Percentiles rank a stretch among this genome's conserved stretches.
Conservation (phyloP, 2,113 vertebrate species). For the Regulus satrapa region DNA sequence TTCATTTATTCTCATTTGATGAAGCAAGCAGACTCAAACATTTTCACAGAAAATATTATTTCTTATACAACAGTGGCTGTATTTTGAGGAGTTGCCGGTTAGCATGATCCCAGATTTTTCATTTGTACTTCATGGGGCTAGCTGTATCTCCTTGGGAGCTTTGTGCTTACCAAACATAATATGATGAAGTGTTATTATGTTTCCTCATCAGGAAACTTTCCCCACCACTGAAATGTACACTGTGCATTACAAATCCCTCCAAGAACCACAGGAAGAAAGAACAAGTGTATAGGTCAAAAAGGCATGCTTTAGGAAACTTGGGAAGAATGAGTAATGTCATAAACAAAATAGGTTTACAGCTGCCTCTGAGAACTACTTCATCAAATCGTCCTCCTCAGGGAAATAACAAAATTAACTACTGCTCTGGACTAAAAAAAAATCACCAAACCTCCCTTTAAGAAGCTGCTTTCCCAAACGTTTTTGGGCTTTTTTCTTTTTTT, state of each 20-base stretch:
- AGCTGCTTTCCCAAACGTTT: neutral
- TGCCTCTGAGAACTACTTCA: conserved; percentile 42
- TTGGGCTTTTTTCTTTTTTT: neutral
- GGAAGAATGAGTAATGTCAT: conserved; percentile 52
- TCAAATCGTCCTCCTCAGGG: conserved; percentile 4
- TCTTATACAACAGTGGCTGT: neutral
- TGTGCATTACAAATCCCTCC: conserved; percentile 10
- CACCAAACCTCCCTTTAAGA: neutral
- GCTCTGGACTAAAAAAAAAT: conserved; percentile 17
- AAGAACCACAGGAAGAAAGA: conserved; percentile 1
- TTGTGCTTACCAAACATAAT: neutral
- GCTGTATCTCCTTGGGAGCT: neutral
- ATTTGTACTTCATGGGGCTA: neutral
- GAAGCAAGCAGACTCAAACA: neutral
- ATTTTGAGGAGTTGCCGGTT: neutral
- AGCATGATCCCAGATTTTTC: neutral
- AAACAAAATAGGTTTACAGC: conserved; percentile 53
- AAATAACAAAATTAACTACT: conserved; percentile 55
- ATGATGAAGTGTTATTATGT: neutral
- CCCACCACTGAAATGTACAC: neutral
- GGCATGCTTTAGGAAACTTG: conserved; percentile 15
- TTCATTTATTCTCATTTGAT: neutral
- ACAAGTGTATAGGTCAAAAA: conserved; percentile 39
- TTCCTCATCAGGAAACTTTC: conserved; percentile 24
- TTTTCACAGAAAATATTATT: neutral